Evolutionary conservation across 2,113 vertebrate genomes (phyloP).

Genomic region (Mesoclemmys tuberculata): DNA sequence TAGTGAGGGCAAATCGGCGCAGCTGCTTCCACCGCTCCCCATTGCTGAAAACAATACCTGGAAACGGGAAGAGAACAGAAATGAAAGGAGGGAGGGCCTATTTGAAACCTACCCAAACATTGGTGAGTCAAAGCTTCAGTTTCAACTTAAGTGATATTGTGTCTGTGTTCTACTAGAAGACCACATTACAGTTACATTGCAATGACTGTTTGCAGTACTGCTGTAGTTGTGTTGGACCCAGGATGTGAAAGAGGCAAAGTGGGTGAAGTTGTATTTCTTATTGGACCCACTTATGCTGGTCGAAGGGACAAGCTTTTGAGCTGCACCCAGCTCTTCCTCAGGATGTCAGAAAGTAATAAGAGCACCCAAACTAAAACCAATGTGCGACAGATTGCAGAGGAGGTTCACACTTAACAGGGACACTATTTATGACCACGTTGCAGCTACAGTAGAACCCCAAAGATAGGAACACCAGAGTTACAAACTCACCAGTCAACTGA

Average conservation of each 20-base stretch:
- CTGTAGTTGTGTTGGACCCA: background rate
- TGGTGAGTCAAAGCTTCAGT: background rate
- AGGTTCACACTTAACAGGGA: background rate
- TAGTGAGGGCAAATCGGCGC: slow-evolving; percentile 59
- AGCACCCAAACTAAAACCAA: background rate
- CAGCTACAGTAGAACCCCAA: too few relatives aligned
- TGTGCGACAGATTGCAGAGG: background rate
- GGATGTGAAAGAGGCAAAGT: background rate
- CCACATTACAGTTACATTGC: background rate
- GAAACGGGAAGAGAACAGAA: background rate
- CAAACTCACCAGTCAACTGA: too few relatives aligned
- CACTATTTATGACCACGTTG: too few relatives aligned
- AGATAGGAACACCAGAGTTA: too few relatives aligned
- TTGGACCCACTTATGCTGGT: background rate
- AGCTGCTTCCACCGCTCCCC: slow-evolving; percentile 70
- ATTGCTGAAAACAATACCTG: slow-evolving; percentile 66
- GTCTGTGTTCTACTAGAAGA: background rate
- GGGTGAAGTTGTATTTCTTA: background rate
- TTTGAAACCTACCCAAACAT: background rate
- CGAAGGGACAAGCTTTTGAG: background rate
- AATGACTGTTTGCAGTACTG: background rate
- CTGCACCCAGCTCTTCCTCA: background rate
- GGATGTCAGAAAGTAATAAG: background rate
- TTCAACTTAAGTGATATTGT: background rate
- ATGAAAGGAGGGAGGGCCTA: background rate